These are phyloP conservation scores for Archips xylosteana DNA, from an alignment of 2,888 invertebrate genomes.

Conservation along the genomic window DNA sequence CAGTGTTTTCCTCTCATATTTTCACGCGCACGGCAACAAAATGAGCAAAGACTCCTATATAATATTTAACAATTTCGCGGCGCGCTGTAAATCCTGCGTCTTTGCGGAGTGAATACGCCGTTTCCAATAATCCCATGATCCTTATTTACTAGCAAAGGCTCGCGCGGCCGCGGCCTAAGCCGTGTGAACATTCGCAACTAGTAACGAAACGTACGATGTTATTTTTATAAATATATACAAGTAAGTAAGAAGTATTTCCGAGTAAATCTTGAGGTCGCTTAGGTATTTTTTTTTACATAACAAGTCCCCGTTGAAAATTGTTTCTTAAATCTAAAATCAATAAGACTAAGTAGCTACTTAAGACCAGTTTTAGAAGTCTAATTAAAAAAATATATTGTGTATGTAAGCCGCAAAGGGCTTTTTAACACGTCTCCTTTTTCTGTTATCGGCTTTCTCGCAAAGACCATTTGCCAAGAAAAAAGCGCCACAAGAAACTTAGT, in stretches of 20 bases:
- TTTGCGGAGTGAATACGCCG: conserved; percentile 66
- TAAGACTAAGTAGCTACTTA: too few species aligned
- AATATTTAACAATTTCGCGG: conserved; percentile 47
- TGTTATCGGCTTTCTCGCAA: too few species aligned
- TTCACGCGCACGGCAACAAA: conserved; percentile 30
- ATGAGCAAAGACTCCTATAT: conserved; percentile 37
- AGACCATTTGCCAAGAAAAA: too few species aligned
- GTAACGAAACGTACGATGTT: conserved; percentile 39
- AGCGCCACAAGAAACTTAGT: too few species aligned
- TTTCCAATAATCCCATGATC: conserved; percentile 74
- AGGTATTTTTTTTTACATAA: not conserved
- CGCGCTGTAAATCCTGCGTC: conserved; percentile 59
- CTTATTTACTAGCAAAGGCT: conserved; percentile 73
- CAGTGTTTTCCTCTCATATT: not conserved
- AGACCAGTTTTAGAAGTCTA: too few species aligned
- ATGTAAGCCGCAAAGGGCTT: too few species aligned
- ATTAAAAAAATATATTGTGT: too few species aligned
- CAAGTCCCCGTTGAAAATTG: too few species aligned
- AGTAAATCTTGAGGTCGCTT: not conserved
- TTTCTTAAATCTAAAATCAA: too few species aligned
- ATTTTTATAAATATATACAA: conserved; percentile 12
- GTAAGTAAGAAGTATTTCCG: not conserved
- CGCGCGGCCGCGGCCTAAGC: conserved; percentile 54
- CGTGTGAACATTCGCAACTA: conserved; percentile 43
- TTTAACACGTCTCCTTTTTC: too few species aligned